Evolutionary conservation across 2,888 invertebrate species (phyloP).

Genomic region (Sipunculus nudus): DNA sequence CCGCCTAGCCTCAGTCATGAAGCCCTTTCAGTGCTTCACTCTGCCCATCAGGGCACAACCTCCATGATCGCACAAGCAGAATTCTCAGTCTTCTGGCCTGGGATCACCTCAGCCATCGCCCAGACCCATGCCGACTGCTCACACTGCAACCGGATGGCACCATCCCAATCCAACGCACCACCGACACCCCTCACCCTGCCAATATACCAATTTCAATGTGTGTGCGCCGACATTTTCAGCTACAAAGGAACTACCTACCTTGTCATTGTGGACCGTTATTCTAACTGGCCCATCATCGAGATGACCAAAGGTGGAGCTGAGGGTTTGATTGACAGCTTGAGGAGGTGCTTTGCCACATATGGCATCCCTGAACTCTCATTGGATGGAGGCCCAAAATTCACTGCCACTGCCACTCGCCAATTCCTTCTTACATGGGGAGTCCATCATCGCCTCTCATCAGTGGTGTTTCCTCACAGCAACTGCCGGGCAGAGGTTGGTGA

Average conservation of each 20-base stretch:
- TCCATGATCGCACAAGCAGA: constrained; percentile 32
- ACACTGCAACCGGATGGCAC: constrained; percentile 40
- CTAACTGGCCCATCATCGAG: constrained; percentile 41
- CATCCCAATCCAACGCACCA: constrained; percentile 42
- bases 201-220: constrained; percentile 29
- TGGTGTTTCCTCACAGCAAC: constrained; percentile 45
- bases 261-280: constrained; percentile 39
- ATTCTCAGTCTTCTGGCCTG: constrained; percentile 8
- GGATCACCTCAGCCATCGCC: constrained; percentile 1
- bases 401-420: constrained; percentile 26
- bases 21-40: constrained; percentile 32
- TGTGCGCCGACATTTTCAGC: constrained; percentile 25
- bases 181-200: constrained; percentile 27
- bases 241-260: constrained; percentile 34
- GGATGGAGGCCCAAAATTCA: constrained; percentile 44
- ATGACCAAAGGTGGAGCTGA: constrained; percentile 15
- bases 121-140: constrained; percentile 17
- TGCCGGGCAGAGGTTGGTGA: constrained; percentile 44
- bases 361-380: constrained; percentile 41
- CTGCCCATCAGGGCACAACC: constrained; percentile 45
- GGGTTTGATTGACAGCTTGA: constrained; percentile 36
- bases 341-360: constrained; percentile 36
- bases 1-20: constrained; percentile 34
- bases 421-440: constrained; percentile 45
- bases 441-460: constrained; percentile 43